Evolutionary conservation across 1,140 invertebrate genomes (phyloP), one percentile per base, ranked within the genome.

Genomic region (Coboldia fuscipes): DNA sequence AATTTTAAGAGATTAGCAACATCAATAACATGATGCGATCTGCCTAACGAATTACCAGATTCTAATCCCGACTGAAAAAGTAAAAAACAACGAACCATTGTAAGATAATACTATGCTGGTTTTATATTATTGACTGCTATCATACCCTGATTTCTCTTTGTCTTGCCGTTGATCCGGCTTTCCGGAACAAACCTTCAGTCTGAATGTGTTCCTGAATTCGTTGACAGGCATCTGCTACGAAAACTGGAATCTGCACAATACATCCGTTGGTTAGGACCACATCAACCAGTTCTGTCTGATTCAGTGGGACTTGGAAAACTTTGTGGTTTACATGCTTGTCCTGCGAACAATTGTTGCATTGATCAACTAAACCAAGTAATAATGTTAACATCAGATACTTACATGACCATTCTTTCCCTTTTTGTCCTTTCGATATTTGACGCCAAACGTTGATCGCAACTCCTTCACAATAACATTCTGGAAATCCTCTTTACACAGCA

Each of bases 131-230:
- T 8, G 5, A 35, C 10, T 4, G 22, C 2, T 10, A 10, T 29
- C 38, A 44, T 62, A 79, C 72, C 52, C 73, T 73, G 12, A 86
- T 65, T 52, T 86, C 78, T 46, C 70, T 74, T 52, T 85, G 80
- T 41, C 81, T 64, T 30, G 63, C 61, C 38, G 79, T 68, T 10
- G 80, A 82, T 3, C 82, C 82, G 39, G 78, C 77, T 58, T 84
- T 86, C 19, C 84, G 62, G 46, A 88, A 88, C 26, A 89, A 54
- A 3, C 84, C 84, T 51, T 85, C 81, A 17, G 70, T 66, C 22
- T 67, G 63, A 19, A 75, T 60, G 52, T 76, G 64, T 18, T 66
- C 54, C 30, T 70, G 54, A 34, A 86, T 63, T 45, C 70, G 66
- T 15, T 64, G 57, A 41, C 74, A 70, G 40, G 76, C 67, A 47